Evolutionary conservation across 2,113 vertebrate species (phyloP).

Genomic region (Ondatra zibethicus): DNA sequence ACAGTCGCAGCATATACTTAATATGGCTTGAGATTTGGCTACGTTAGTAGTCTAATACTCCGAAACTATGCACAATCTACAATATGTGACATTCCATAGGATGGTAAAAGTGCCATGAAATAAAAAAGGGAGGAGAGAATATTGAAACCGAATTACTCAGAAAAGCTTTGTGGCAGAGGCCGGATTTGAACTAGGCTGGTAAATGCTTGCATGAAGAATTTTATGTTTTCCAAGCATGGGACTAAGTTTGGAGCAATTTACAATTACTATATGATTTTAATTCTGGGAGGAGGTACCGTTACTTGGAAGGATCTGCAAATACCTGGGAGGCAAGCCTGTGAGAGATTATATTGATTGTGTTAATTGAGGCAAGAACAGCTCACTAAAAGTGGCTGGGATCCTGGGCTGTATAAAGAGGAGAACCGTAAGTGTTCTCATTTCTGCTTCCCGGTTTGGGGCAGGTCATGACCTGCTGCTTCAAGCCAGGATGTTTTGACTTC

Average conservation of each 20-base stretch:
- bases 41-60: neutral
- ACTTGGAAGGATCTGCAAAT: neutral
- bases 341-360: neutral
- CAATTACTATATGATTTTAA: neutral
- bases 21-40: neutral
- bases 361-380: neutral
- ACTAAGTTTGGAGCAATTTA: neutral
- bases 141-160: neutral
- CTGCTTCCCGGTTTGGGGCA: neutral
- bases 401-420: neutral
- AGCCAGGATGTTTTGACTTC: neutral
- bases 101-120: neutral
- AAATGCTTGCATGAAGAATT: neutral
- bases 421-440: too few species aligned
- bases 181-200: neutral
- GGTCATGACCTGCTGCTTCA: neutral
- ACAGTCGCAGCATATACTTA: neutral
- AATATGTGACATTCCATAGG: neutral
- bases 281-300: neutral
- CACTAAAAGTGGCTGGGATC: neutral
- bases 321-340: neutral
- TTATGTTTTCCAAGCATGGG: neutral
- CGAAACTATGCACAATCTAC: neutral
- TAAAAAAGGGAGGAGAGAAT: neutral
- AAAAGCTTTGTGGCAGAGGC: neutral